These are phyloP conservation scores for Lepidothrix coronata DNA, from an alignment of 2,113 vertebrate genomes.

Conservation along the genomic window DNA sequence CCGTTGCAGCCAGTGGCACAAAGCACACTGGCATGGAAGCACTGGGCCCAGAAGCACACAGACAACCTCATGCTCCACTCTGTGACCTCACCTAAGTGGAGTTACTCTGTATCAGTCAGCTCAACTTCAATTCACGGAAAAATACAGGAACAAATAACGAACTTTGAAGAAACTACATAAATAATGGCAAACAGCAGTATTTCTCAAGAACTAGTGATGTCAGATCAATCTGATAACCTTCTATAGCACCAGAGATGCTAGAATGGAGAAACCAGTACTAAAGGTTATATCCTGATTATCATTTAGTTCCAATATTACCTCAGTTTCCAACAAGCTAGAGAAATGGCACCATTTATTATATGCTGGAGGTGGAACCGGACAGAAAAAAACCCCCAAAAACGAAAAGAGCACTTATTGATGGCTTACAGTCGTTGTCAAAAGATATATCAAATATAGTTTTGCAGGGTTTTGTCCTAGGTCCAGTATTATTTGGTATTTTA, in stretches of 20 bases:
- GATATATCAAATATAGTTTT: neutral
- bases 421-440: neutral
- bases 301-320: neutral
- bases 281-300: neutral
- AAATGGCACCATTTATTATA: neutral
- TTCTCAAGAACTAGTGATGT: neutral
- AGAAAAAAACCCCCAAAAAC: neutral
- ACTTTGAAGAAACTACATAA: neutral
- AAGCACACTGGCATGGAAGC: neutral
- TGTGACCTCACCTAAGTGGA: neutral
- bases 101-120: neutral
- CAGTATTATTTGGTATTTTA: neutral
- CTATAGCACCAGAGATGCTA: neutral
- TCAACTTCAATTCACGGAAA: neutral
- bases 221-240: neutral
- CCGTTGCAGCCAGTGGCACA: neutral
- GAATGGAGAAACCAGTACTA: neutral
- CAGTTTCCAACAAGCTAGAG: neutral
- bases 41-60: fast-evolving
- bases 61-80: fast-evolving
- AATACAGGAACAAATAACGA: neutral
- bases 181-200: neutral
- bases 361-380: neutral
- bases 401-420: neutral
- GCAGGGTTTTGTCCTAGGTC: neutral